Evolutionary conservation across 2,113 vertebrate species (phyloP).

Genomic region (Leptobrachium leishanense): DNA sequence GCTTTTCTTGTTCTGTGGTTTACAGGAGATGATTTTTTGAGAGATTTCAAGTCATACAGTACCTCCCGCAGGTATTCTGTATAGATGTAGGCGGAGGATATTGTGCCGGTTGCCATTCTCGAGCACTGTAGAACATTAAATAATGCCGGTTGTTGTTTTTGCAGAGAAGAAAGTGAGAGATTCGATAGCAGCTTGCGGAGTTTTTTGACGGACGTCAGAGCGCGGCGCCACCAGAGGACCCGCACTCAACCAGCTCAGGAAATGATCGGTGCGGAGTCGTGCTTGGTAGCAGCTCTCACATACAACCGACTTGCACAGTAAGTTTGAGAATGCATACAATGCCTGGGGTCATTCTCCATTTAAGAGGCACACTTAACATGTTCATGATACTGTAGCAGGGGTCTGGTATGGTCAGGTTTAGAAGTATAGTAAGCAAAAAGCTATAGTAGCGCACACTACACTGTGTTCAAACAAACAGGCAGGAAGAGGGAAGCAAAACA

Average conservation of each 20-base stretch:
- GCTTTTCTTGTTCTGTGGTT: slow-evolving; percentile 1
- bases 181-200: slow-evolving; percentile 27
- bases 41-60: neutral
- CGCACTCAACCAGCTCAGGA: neutral
- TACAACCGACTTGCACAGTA: slow-evolving; percentile 21
- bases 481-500: no score
- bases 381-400: no score
- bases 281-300: slow-evolving; percentile 47
- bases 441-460: no score
- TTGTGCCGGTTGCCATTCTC: neutral
- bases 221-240: slow-evolving; percentile 26
- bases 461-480: no score
- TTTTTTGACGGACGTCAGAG: slow-evolving; percentile 2
- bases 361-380: no score
- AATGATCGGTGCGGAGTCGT: slow-evolving; percentile 50
- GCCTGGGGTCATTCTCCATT: neutral
- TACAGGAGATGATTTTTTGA: neutral
- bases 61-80: neutral
- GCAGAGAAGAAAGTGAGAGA: slow-evolving; percentile 25
- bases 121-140: neutral
- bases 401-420: no score
- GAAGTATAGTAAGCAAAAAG: no score
- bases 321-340: neutral
- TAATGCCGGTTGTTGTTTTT: neutral
- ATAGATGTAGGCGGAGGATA: neutral